Base-by-base conservation (phyloP, 2,113 vertebrate genomes). In the Cepphus grylle region DNA sequence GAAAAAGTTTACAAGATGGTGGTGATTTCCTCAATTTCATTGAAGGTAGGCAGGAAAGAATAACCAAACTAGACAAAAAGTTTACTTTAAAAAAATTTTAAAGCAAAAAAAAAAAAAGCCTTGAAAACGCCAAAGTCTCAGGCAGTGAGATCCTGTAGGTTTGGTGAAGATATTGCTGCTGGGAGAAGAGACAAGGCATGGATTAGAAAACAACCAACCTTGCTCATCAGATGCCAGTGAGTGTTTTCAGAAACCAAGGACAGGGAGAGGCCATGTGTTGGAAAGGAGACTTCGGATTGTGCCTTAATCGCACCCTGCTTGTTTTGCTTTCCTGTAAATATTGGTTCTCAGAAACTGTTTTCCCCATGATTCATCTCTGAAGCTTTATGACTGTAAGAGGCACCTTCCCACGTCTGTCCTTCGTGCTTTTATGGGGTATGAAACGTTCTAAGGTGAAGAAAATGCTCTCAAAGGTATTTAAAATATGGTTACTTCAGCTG, bases 51-150 rank as follows among this genome's bases (percentile, higher is more conserved):
- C 20, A 43, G 45, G 45, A 53, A 62, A 63, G 38, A 2, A 34
- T 0, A 38, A 71, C 12, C 3, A 7, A 43, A 38, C 5, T 22
- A 22, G 17, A 14, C 5, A 32, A 63, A 72, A 61, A 2, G 15
- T 12, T 34, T 15, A 15, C 30, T 52, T 40, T 29, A 15, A 76
- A 81, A 27, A n/a, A 5, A 6, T 6, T 38, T 45, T 34, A 25
- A 77, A 55, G n/a, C 12, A 45, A n/a, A 6, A 5, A 50, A 45
- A 32, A 11, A 34, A 3, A 3, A 19, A 50, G 11, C 17, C 19
- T 17, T 10, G 21, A 30, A 25, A 56, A 17, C 42, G 7, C 29
- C 7, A 3, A 23, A 42, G 8, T 56, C 16, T 47, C 9, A 9
- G 38, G 17, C 22, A 2, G 5, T 4, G 90, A 30, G 62, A 25